Conservation (phyloP, 2,888 invertebrate species). For the Drosophila bunnanda region DNA sequence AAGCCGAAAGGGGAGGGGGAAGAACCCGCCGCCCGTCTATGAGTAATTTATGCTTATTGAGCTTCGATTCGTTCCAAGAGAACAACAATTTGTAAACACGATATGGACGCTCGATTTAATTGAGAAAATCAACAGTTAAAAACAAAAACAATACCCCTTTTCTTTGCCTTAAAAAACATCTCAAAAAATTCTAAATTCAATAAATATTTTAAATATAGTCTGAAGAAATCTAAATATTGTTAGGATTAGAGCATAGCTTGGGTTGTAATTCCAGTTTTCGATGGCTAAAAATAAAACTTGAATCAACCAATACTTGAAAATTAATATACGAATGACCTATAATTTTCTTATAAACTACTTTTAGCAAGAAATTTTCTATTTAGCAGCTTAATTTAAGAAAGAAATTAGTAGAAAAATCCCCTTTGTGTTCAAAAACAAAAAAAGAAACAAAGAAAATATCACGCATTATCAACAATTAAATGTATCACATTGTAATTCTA, state of each 20-base stretch:
- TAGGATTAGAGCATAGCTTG: not conserved
- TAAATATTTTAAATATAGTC: not conserved
- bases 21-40: slow-evolving; percentile 14
- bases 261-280: not conserved
- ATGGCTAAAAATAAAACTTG: not conserved
- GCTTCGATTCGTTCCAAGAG: slow-evolving; percentile 32
- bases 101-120: slow-evolving; percentile 27
- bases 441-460: slow-evolving; percentile 15
- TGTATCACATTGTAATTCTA: slow-evolving; percentile 14
- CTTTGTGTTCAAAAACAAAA: not conserved
- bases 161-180: not conserved
- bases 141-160: not conserved
- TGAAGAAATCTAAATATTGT: not conserved
- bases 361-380: not conserved
- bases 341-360: too few relatives aligned
- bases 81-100: slow-evolving; percentile 22
- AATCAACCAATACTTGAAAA: not conserved
- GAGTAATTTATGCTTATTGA: slow-evolving; percentile 43
- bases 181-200: too few relatives aligned
- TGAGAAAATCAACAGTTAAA: slow-evolving; percentile 24
- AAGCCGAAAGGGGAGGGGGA: slow-evolving; percentile 11
- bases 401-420: not conserved
- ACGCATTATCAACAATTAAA: slow-evolving; percentile 9
- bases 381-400: not conserved
- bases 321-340: too few relatives aligned